A percentile compares a stretch with the other conserved stretches of the same genome.
Evolutionary conservation across 2,113 vertebrate genomes (phyloP).

Genomic region (Sciurus niger): DNA sequence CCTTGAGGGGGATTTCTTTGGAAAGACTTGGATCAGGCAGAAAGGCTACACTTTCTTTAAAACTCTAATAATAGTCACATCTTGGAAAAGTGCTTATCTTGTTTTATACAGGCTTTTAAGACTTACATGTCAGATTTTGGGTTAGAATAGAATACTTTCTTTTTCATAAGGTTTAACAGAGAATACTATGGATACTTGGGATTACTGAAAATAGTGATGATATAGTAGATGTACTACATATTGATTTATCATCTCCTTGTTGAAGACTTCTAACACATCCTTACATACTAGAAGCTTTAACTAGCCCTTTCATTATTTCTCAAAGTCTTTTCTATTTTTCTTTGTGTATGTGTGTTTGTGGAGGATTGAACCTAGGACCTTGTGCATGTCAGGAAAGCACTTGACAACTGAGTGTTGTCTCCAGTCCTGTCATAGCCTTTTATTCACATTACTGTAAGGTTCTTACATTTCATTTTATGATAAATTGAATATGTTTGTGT

Average conservation of each 20-base stretch:
- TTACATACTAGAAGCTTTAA: slow-evolving; percentile 55
- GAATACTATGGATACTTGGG: neutral
- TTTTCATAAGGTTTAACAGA: slow-evolving; percentile 27
- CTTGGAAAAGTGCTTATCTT: slow-evolving; percentile 17
- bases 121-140: slow-evolving; percentile 22
- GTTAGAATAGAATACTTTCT: slow-evolving; percentile 27
- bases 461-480: slow-evolving; percentile 9
- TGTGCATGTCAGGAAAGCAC: no score
- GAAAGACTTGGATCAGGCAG: neutral
- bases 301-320: neutral
- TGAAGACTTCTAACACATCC: neutral
- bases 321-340: no score
- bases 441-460: slow-evolving; percentile 29
- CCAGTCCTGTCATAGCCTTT: neutral
- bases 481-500: neutral
- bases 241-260: slow-evolving; percentile 36
- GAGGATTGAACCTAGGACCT: no score
- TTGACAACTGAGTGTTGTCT: neutral
- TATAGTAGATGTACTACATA: neutral
- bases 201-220: neutral
- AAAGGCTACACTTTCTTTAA: slow-evolving; percentile 41
- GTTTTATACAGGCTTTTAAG: neutral
- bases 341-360: no score
- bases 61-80: neutral
- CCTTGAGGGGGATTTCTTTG: neutral